Base-by-base conservation (phyloP, 2,113 vertebrate genomes). In the Psittacus erithacus region DNA sequence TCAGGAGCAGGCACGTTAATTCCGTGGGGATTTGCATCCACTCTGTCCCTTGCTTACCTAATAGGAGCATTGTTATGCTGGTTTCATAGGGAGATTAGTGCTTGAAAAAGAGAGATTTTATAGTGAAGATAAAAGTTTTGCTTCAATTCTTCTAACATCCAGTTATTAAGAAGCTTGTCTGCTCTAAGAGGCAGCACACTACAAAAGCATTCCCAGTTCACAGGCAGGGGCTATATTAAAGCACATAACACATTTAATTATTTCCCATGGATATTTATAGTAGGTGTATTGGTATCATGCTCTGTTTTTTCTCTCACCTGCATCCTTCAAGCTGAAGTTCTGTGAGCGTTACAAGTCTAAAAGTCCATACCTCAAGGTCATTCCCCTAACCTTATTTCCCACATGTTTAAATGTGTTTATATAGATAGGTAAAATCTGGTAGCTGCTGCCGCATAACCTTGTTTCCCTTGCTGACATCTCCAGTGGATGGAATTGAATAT, bases 41-140 rank as follows among this genome's bases (percentile, higher is more conserved):
- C 86, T 75, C 92, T 86, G 74, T 93, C 96, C 95, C 91, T 90
- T 92, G 96, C 93, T 96, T 96, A 82, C 92, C 96, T 96, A 96
- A 97, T 95, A 93, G 92, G 39, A 82, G 79, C 93, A 93, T 95
- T 95, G 95, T 97, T 95, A 43, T 2, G 41, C 84, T 88, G 86
- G 88, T 67, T 96, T 97, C 92, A 95, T 46, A 17, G 88, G 87
- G 94, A 97, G 95, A 95, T 97, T 97, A 94, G 70, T 2, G 62
- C 35, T 50, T 96, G 95, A 97, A 97, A 96, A 96, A 81, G 91
- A 60, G 97, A 96, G 93, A 95, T 96, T 97, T 92, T 67, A 91
- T 79, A 63, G 82, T 65, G 96, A 94, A 96, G 97, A 96, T 81
- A 96, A 96, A 96, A 97, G 94, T 97, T 96, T 91, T 88, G 73